Evolutionary conservation across 1,140 invertebrate genomes (phyloP), one percentile per base, ranked within the genome.

Genomic region (Pteromalus puparum): DNA sequence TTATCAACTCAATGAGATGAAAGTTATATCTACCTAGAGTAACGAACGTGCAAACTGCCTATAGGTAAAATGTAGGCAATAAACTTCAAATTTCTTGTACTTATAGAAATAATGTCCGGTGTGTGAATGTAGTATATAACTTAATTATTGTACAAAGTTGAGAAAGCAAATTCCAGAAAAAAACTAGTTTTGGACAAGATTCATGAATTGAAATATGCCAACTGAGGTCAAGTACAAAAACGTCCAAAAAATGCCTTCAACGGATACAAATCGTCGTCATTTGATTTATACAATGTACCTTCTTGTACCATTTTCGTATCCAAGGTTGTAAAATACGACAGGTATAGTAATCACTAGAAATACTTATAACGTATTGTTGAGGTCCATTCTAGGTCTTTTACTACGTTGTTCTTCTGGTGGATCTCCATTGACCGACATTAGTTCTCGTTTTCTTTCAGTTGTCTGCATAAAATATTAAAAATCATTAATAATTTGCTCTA

Each of bases 331-430:
- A 80, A 61, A 65, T 85, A 81, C 42, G 38, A 84, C 68, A 26
- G 70, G 26, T 34, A 61, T 82, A 81, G 67, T 78, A 73, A 81
- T 84, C 13, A 80, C 48, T 81, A 85, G 30, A 72, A 78, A 67
- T 85, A 79, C 87, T 92, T 89, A 93, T 83, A 92, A 85, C 2
- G 88, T 78, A 74, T 90, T 91, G 42, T 89, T 92, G 21, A 91
- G 84, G 73, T 93, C 92, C 15, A 93, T 88, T 46, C 92, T 88
- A 82, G 91, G 90, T 90, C 92, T 92, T 90, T 93, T 93, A 88
- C 88, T 91, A 38, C 91, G 92, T 34, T 89, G 86, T 77, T 93
- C 92, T 77, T 93, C 92, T 77, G 91, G 88, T 24, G 90, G 89
- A 26, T 92, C 91, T 28, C 91, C 91, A 87, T 90, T 92, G 9